Evolutionary conservation across 1,140 invertebrate species (phyloP).

Genomic region (Drosophila nasuta): DNA sequence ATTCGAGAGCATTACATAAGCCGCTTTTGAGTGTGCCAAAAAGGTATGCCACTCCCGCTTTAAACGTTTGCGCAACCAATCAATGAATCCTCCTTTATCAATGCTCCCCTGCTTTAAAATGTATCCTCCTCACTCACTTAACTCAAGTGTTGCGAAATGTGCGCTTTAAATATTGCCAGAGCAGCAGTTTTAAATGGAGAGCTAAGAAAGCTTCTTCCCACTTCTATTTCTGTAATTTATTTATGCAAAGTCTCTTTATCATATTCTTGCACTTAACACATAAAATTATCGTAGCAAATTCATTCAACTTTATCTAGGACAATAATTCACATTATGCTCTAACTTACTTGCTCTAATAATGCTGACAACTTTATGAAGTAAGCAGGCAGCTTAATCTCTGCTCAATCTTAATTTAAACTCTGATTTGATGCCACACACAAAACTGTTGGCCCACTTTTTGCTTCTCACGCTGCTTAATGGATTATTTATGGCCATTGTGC

Average conservation of each 20-base stretch:
- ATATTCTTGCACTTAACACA: no score
- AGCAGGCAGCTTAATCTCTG: neutral
- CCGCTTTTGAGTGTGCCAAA: slow-evolving; percentile 27
- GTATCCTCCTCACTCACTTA: neutral
- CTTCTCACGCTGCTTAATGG: slow-evolving; percentile 14
- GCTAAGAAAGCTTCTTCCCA: neutral
- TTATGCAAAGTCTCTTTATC: no score
- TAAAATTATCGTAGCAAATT: no score
- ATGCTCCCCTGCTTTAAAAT: slow-evolving; percentile 27
- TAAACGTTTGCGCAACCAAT: slow-evolving; percentile 53
- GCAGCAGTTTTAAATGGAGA: slow-evolving; percentile 6
- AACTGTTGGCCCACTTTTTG: neutral
- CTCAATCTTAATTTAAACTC: neutral
- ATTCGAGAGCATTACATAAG: slow-evolving; percentile 58
- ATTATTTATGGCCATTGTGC: slow-evolving; percentile 12
- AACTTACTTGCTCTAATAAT: neutral
- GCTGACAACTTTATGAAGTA: neutral
- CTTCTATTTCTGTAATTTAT: no score
- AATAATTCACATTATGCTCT: neutral
- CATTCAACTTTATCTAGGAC: no score
- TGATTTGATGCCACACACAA: neutral
- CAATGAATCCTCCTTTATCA: slow-evolving; percentile 26
- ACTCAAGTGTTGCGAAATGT: neutral
- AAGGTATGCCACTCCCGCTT: slow-evolving; percentile 50
- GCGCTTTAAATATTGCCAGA: slow-evolving; percentile 19